phyloP scores from a whole-genome alignment of 2,113 vertebrate genomes.

The Callocephalon fimbriatum region DNA sequence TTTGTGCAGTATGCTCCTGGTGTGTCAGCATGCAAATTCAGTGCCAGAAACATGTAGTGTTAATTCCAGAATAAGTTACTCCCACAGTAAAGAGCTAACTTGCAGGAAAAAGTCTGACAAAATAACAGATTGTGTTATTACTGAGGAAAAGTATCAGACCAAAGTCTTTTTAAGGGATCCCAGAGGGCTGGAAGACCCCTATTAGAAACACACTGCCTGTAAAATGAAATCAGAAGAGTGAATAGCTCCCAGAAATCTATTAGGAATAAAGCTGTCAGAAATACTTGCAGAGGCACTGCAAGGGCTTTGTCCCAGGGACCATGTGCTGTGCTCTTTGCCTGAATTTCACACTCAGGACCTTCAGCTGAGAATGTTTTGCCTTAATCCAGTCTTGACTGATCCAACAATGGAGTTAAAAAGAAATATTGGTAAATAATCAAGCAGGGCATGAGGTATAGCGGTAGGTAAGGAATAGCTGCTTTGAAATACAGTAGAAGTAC shows the following conservation, averaged over 20 bases:
- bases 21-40: not conserved
- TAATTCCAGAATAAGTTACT: not conserved
- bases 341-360: not conserved
- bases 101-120: not conserved
- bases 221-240: not conserved
- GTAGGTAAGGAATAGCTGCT: fast-evolving
- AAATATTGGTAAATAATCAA: not conserved
- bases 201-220: not conserved
- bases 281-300: not conserved
- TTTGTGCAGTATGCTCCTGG: not conserved
- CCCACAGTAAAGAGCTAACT: not conserved
- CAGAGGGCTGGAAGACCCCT: not conserved
- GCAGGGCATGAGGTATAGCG: not conserved
- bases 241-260: not conserved
- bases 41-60: not conserved
- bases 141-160: not conserved
- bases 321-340: not conserved
- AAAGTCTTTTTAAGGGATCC: not conserved
- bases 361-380: not conserved
- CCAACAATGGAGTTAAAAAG: not conserved
- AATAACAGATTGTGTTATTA: not conserved
- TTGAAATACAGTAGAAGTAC: not conserved
- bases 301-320: not conserved
- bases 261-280: not conserved
- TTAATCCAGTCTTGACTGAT: not conserved